A percentile compares a stretch with the other conserved stretches of the same genome.
Evolutionary conservation across 2,888 invertebrate genomes (phyloP).

Genomic region (Macrophya alboannulata): DNA sequence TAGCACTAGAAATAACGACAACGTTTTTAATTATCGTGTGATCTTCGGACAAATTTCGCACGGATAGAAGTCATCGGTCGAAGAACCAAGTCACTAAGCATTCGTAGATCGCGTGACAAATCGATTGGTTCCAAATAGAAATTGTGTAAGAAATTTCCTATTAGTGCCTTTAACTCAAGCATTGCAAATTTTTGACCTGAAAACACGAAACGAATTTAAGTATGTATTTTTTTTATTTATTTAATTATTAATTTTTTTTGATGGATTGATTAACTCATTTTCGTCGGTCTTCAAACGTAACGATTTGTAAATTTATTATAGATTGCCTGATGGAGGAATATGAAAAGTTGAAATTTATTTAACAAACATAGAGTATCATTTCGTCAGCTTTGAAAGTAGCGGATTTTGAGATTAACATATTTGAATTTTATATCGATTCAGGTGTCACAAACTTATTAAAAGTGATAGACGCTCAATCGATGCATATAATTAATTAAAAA

Average conservation of each 20-base stretch:
- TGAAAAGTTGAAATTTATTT: too few relatives aligned
- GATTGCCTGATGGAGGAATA: too few relatives aligned
- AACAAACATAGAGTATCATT: too few relatives aligned
- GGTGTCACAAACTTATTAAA: background rate
- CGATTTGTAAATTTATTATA: too few relatives aligned
- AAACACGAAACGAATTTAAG: background rate
- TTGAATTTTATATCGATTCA: too few relatives aligned
- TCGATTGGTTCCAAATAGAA: conserved; percentile 71
- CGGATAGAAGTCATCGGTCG: conserved; percentile 65
- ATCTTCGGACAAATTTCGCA: conserved; percentile 59
- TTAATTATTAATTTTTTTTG: too few relatives aligned
- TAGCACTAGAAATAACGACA: background rate
- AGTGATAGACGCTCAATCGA: background rate
- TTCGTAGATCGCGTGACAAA: conserved; percentile 64
- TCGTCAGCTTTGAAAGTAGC: too few relatives aligned
- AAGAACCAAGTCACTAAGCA: conserved; percentile 66
- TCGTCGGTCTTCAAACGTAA: background rate
- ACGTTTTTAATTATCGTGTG: background rate
- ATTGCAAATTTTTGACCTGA: conserved; percentile 70
- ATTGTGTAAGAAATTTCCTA: conserved; percentile 67
- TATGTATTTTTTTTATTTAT: background rate
- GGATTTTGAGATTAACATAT: too few relatives aligned
- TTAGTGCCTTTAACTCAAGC: conserved; percentile 70
- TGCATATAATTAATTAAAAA: too few relatives aligned
- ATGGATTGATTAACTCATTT: background rate